Evolutionary conservation across 2,888 invertebrate species (phyloP), one percentile per base, ranked within the genome.

Genomic region (Nymphalis c-album): DNA sequence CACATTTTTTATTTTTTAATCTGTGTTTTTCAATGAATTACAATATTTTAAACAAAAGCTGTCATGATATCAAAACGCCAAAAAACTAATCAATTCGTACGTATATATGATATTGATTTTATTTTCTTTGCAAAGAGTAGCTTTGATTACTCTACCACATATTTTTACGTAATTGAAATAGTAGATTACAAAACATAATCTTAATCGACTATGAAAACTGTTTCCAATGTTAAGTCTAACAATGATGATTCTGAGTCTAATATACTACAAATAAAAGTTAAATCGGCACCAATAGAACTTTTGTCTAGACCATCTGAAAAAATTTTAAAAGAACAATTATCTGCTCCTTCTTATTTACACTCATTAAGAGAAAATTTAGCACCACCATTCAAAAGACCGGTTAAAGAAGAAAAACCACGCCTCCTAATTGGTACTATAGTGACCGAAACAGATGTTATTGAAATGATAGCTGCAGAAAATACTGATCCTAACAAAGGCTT

Each of bases 311-410:
- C 70, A 2, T 10, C 53, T 81, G 20, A 81, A 79, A 64, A 68
- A 5, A 50, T 60, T 13, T 55, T 78, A 53, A 74, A 73, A 68
- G 60, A 74, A 0, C 88, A 91, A 68, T 79, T 78, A 31, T 92
- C 92, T 0, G 92, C 91, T 0, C 91, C 92, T 0, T 87, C 84
- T 0, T 88, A 90, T 73, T 77, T 90, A 1, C 76, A 82, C 64
- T 90, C 85, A 0, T 70, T 92, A n/a, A 83, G 78, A 51, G 83
- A 85, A n/a, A 87, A 87, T 35, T 81, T 85, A 0, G 82, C 84
- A 0, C 90, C 90, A 2, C 90, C 91, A 0, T 91, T 91, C 63
- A 75, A 66, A 50, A 80, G 71, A 57, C 87, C 88, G 0, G 80
- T 51, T 0, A 74, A 68, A 17, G 80, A 83, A 63, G 69, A 77